A percentile compares a stretch with the other conserved stretches of the same genome.
phyloP scores from a whole-genome alignment of 2,113 vertebrate genomes.

The Neomonachus schauinslandi region DNA sequence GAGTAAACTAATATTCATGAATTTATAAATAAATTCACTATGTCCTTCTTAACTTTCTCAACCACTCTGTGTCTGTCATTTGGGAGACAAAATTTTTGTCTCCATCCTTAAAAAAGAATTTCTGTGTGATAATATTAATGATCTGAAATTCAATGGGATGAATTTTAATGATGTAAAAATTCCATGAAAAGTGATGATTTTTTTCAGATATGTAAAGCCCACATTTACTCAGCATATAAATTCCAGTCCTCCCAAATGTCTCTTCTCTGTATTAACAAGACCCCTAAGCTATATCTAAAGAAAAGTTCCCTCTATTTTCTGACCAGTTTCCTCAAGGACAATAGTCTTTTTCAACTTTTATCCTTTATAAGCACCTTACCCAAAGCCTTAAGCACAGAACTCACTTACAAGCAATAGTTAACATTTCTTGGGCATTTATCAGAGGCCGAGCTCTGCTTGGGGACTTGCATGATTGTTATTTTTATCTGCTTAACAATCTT shows the following conservation, averaged over 20 bases:
- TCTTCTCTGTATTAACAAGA: slow-evolving; percentile 1
- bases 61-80: neutral
- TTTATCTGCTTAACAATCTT: neutral
- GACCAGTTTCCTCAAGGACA: neutral
- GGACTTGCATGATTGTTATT: neutral
- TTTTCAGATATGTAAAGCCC: neutral
- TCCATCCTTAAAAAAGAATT: neutral
- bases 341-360: neutral
- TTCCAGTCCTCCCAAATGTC: neutral
- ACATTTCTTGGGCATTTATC: neutral
- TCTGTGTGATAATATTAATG: neutral
- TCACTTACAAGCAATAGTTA: neutral
- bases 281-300: neutral
- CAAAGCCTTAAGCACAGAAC: neutral
- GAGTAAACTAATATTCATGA: neutral
- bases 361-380: neutral
- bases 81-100: neutral
- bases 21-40: neutral
- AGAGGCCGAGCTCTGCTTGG: neutral
- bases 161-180: slow-evolving; percentile 33
- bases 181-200: neutral
- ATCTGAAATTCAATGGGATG: neutral
- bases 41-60: neutral
- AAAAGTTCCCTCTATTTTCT: neutral
- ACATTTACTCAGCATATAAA: neutral